A percentile compares a stretch with the other conserved stretches of the same genome.
phyloP scores from a whole-genome alignment of 2,888 invertebrate species.

The Leuctra nigra region DNA sequence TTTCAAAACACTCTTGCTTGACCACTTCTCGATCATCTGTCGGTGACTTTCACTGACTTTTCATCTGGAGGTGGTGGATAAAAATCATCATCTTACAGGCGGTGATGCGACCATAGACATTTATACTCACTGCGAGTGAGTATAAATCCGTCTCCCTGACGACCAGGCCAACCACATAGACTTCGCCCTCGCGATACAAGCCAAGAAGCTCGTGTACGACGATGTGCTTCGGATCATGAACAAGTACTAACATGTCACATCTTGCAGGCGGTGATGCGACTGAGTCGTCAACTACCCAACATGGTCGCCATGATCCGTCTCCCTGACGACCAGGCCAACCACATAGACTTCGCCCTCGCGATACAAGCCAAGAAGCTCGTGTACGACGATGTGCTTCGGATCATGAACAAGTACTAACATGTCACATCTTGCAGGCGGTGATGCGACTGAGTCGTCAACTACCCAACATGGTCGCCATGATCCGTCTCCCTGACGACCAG shows the following conservation, averaged over 20 bases:
- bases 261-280: background rate
- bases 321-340: background rate
- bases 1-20: background rate
- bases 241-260: background rate
- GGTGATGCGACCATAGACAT: background rate
- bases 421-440: background rate
- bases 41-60: too few relatives aligned
- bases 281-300: background rate
- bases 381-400: background rate
- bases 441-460: background rate
- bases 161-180: slow-evolving; percentile 11
- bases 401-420: slow-evolving; percentile 1
- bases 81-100: background rate
- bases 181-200: slow-evolving; percentile 1
- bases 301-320: background rate
- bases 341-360: background rate
- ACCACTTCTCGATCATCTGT: too few relatives aligned
- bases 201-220: slow-evolving; percentile 6
- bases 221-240: slow-evolving; percentile 2
- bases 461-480: background rate
- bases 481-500: background rate
- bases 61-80: too few relatives aligned
- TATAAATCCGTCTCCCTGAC: background rate
- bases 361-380: background rate
- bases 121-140: background rate